phyloP scores from a whole-genome alignment of 1,140 invertebrate genomes.

The Tenebrio molitor region DNA sequence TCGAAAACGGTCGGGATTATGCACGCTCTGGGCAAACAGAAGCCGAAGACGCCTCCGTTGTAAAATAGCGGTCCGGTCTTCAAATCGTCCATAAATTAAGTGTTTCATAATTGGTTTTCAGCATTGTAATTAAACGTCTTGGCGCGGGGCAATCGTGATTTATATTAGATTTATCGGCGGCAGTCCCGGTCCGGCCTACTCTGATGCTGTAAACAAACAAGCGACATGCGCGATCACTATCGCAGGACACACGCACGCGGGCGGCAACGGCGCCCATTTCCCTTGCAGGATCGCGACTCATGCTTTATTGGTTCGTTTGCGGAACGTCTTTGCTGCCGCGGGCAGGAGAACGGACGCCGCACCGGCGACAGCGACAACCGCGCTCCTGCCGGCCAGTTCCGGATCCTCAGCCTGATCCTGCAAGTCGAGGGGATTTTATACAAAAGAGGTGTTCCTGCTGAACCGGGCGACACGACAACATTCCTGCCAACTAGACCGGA shows the following conservation, averaged over 20 bases:
- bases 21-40: constrained; percentile 40
- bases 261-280: constrained; percentile 42
- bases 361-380: background rate
- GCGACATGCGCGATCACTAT: constrained; percentile 56
- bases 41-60: constrained; percentile 31
- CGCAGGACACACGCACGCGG: constrained; percentile 50
- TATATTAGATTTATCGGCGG: constrained; percentile 51
- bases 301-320: constrained; percentile 41
- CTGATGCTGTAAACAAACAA: constrained; percentile 55
- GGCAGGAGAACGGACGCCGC: constrained; percentile 3
- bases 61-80: constrained; percentile 41
- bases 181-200: constrained; percentile 38
- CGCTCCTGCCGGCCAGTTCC: too few species aligned
- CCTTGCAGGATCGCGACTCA: constrained; percentile 25
- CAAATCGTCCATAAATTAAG: constrained; percentile 56
- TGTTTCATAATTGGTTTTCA: constrained; percentile 61
- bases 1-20: background rate
- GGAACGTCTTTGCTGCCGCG: too few species aligned
- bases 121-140: constrained; percentile 60
- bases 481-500: too few species aligned
- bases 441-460: too few species aligned
- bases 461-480: too few species aligned
- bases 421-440: too few species aligned
- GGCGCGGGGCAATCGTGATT: constrained; percentile 49
- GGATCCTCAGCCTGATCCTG: too few species aligned